Conservation (phyloP, 2,113 vertebrate genomes). For the Nothocercus nigrocapillus region DNA sequence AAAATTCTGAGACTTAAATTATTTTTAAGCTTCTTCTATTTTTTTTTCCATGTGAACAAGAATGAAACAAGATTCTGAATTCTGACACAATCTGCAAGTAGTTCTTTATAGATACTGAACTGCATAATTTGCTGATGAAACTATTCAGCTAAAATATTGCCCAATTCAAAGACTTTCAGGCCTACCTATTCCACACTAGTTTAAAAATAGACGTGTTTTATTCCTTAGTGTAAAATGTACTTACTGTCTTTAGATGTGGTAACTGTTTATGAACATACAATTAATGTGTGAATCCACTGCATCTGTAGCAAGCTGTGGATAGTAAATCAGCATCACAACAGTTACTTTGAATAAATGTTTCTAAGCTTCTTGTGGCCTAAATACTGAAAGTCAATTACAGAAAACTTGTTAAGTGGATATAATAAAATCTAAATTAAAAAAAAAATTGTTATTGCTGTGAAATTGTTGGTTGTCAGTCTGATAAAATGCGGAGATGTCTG, state of each 20-base stretch:
- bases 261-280: no score
- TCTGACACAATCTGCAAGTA: not conserved
- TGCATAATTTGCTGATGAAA: not conserved
- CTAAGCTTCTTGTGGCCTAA: not conserved
- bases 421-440: not conserved
- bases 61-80: not conserved
- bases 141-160: not conserved
- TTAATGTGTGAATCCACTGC: not conserved
- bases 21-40: not conserved
- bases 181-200: not conserved
- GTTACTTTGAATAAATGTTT: not conserved
- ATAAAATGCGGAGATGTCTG: conserved; percentile 1
- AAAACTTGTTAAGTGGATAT: not conserved
- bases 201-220: not conserved
- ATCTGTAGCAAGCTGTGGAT: not conserved
- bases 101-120: not conserved
- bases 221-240: not conserved
- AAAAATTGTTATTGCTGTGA: not conserved
- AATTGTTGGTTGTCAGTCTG: not conserved
- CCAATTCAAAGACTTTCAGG: not conserved
- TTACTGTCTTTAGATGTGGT: not conserved
- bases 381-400: not conserved
- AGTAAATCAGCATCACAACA: not conserved
- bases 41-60: not conserved
- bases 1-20: not conserved